Evolutionary conservation across 2,888 invertebrate genomes (phyloP), one percentile per base, ranked within the genome.

Genomic region (Drosophila koepferae): DNA sequence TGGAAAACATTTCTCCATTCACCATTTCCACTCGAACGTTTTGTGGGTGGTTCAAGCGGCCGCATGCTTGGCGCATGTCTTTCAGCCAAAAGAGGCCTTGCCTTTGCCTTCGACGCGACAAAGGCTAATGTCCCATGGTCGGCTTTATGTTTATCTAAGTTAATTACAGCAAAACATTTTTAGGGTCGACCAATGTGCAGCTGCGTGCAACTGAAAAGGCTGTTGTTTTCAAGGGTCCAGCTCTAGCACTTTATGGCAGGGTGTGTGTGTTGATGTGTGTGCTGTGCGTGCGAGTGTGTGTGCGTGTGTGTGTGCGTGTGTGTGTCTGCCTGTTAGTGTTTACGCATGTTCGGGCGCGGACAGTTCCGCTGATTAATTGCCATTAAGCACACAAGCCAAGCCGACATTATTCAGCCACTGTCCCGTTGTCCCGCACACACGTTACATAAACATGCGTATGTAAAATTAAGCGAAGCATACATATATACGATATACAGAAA

Each of bases 351-450:
- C 70, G 81, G 79, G 90, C 82, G 86, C 90, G 88, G 90, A 88
- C 88, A 87, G 90, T 85, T 88, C 77, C 89, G 88, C 90, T 90
- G 86, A 86, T 86, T 86, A 86, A 86, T 86, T 86, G 90, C 81
- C 68, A 67, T 77, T 88, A 83, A 86, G 66, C 86, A 86, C 76
- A 89, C 86, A 86, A 59, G 28, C 59, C 44, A 51, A 72, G 72
- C 69, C 73, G 75, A 75, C 77, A 86, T 84, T 81, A 86, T 84
- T 79, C 74, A 80, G 66, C 62, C 70, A 69, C 73, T 73, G 70
- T 43, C 63, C 61, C 77, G 67, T 63, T 58, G 64, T 62, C 63
- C 63, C 54, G 49, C 43, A 36, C 54, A 48, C 2, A 14, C 16
- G 38, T 36, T 31, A 49, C 60, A 72, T 63, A 72, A 76, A 58